A percentile compares a stretch with the other conserved stretches of the same genome.
These are phyloP conservation scores for Vanacampus margaritifer DNA, from an alignment of 2,113 vertebrate species.

Conservation along the genomic window DNA sequence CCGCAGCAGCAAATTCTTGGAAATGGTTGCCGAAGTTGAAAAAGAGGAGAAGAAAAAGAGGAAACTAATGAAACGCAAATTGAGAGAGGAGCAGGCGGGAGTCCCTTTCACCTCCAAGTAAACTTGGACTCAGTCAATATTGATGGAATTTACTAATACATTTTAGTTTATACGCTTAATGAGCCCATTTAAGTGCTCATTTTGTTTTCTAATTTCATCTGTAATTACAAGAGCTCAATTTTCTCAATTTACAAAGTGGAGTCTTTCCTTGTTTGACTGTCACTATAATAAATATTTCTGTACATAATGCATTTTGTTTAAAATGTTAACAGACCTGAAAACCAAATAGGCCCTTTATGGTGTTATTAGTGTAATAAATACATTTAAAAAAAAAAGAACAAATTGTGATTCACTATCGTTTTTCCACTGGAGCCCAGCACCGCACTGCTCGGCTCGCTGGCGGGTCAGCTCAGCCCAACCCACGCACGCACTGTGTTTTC, in stretches of 20 bases:
- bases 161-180: not conserved
- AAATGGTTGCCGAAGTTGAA: conserved; percentile 78
- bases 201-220: conserved; percentile 1
- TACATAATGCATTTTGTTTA: not conserved
- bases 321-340: not conserved
- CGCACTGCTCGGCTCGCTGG: too few species aligned
- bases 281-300: not conserved
- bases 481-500: too few species aligned
- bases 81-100: conserved; percentile 53
- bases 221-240: not conserved
- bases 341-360: too few species aligned
- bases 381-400: too few species aligned
- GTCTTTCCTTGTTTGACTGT: too few species aligned
- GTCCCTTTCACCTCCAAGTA: conserved; percentile 15
- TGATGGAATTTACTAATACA: conserved; percentile 6
- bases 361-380: too few species aligned
- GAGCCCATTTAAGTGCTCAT: not conserved
- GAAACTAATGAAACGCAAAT: conserved; percentile 73
- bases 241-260: not conserved
- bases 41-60: conserved; percentile 82
- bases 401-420: too few species aligned
- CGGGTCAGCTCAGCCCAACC: too few species aligned
- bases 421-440: too few species aligned
- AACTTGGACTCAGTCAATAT: not conserved
- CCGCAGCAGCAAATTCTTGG: conserved; percentile 77